Conservation (phyloP, 2,888 invertebrate genomes). For the Resseliella maxima region DNA sequence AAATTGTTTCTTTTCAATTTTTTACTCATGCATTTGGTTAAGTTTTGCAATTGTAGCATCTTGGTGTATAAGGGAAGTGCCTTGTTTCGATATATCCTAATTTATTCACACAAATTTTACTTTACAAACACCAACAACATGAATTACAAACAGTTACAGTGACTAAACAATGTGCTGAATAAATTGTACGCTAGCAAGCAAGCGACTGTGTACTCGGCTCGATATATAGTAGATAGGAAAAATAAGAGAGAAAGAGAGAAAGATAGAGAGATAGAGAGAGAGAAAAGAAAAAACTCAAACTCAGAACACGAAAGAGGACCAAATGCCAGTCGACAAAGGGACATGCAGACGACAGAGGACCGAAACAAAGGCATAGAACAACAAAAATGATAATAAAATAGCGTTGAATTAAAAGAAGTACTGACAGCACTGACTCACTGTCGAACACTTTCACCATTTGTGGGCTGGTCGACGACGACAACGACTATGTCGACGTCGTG, state of each 20-base stretch:
- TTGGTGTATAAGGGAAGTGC: neutral
- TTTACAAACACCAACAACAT: slow-evolving; percentile 45
- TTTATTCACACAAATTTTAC: slow-evolving; percentile 49
- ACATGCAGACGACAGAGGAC: neutral
- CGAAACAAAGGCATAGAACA: neutral
- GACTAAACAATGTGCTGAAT: slow-evolving; percentile 51
- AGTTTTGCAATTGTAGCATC: neutral
- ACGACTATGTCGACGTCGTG: neutral
- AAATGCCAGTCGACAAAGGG: neutral
- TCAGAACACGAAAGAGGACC: neutral
- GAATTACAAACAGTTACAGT: slow-evolving; percentile 34
- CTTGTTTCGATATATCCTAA: slow-evolving; percentile 38
- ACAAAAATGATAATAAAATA: slow-evolving; percentile 45
- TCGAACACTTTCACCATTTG: slow-evolving; percentile 42
- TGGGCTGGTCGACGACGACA: neutral
- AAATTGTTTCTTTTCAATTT: too few relatives aligned
- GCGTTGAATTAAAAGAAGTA: slow-evolving; percentile 39
- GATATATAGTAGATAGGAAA: too few relatives aligned
- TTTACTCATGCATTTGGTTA: neutral
- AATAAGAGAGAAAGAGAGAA: neutral
- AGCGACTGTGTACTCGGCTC: neutral
- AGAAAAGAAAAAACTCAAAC: neutral
- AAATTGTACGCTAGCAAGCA: slow-evolving; percentile 7
- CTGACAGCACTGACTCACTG: slow-evolving; percentile 23
- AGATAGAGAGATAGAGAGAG: neutral